Conservation (phyloP, 2,113 vertebrate genomes). For the Silurus meridionalis region DNA sequence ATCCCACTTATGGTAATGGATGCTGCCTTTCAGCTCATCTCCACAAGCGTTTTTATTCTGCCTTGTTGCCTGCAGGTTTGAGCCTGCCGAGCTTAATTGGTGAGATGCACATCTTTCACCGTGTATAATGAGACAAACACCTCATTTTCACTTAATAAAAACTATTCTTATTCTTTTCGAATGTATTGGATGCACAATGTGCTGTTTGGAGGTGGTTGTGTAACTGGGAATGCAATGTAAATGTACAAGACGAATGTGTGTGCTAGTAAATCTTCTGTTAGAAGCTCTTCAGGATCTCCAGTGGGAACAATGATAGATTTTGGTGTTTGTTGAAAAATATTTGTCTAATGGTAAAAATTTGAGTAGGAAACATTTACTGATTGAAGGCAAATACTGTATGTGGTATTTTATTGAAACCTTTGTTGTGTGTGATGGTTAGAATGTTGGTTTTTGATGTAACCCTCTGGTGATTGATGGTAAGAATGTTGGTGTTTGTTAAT, state of each 20-base stretch:
- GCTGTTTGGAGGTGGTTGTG: background rate
- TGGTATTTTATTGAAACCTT: no score
- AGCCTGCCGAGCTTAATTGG: constrained; percentile 48
- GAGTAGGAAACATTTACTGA: no score
- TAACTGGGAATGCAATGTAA: background rate
- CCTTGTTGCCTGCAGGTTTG: constrained; percentile 48
- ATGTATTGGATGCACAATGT: background rate
- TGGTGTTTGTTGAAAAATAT: background rate
- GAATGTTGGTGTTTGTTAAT: background rate
- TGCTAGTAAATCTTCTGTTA: background rate
- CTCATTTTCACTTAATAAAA: background rate
- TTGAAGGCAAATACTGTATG: no score
- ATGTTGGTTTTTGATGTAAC: no score
- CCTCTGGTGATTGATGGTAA: background rate
- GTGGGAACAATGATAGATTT: background rate
- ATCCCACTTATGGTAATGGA: constrained; percentile 59
- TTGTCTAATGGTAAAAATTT: no score
- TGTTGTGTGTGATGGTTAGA: no score
- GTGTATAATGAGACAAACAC: background rate
- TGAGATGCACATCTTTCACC: background rate
- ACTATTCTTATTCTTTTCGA: background rate
- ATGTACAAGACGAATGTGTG: background rate
- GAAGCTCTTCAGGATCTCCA: background rate
- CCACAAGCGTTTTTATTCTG: constrained; percentile 23
- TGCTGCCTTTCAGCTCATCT: constrained; percentile 42